Percentiles rank a stretch among this genome's conserved stretches.
These are phyloP conservation scores for Chaetops frenatus DNA, from an alignment of 2,113 vertebrate genomes.

Conservation along the genomic window DNA sequence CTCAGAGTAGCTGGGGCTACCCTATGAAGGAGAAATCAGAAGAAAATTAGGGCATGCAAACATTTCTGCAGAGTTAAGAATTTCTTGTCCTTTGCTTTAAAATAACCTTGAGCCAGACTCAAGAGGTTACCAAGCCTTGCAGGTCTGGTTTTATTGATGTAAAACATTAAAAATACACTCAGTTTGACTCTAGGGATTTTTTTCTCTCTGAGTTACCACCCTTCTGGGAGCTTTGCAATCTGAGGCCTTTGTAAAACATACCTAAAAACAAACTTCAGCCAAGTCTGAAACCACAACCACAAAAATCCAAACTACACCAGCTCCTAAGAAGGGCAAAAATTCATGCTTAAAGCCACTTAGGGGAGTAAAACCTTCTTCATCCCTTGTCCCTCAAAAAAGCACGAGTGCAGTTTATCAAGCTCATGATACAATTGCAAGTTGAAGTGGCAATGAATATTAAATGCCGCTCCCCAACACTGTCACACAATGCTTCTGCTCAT, in stretches of 20 bases:
- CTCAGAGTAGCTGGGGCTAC: slow-evolving; percentile 81
- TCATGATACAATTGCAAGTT: neutral
- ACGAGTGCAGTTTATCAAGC: accelerated
- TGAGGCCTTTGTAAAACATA: no score
- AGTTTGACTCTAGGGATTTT: neutral
- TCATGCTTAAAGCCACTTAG: neutral
- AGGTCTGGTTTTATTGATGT: no score
- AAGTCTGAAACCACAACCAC: neutral
- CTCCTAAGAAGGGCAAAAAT: neutral
- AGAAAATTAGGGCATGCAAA: neutral
- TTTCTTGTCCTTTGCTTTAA: neutral
- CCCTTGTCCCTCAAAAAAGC: neutral
- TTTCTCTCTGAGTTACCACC: neutral
- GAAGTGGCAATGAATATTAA: accelerated
- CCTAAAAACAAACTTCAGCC: neutral
- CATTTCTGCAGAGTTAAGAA: neutral
- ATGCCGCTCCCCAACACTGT: accelerated
- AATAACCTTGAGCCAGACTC: neutral
- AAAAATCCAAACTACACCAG: neutral
- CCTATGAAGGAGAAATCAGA: slow-evolving; percentile 57
- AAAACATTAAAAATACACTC: neutral
- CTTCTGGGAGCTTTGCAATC: neutral
- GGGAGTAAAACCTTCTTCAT: accelerated
- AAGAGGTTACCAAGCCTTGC: no score
- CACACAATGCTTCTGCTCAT: no score